Base-by-base conservation (phyloP, 2,113 vertebrate species). In the Notarius quadriscutis region DNA sequence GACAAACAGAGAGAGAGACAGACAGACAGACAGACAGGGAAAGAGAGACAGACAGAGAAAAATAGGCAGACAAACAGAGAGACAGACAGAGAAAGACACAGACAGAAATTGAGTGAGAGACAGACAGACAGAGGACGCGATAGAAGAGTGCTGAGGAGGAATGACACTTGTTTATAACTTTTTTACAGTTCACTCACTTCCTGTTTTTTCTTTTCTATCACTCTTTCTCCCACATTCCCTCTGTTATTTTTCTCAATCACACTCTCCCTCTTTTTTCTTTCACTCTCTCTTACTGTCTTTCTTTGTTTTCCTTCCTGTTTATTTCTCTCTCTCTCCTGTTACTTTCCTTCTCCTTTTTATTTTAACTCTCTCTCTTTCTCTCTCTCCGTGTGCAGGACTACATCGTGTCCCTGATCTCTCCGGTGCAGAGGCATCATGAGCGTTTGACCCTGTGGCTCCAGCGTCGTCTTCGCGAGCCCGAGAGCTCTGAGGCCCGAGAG, bases 401-500 rank as follows among this genome's bases (percentile, higher is more conserved):
- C 92, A 93, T 95, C 90, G 92, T 91, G 87, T 92, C 92, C 72
- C 81, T 95, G 79, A 93, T 93, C 93, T 93, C 92, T 85, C 93
- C 95, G 88, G 90, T 93, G 88, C 90, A 92, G 87, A 94, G 85
- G 84, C 93, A 94, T 86, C 91, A 91, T 93, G 93, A 93, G 89
- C 90, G 86, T 69, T 81, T 94, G 91, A 91, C 90, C 87, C 90
- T 93, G 88, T 91, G 91, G 91, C 92, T 69, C 75, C 92, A 90
- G 89, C 92, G 92, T 89, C 89, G 90, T 92, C 90, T 90, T 88
- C 90, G 90, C 75, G 92, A 93, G 91, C 84, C 92, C 93, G 93
- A 94, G 90, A 96, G 94, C 86, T 89, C 94, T 90, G 91, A 96
- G 94, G 93, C 96, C 94, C 96, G 95, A 93, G 95, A 95, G 80